Percentiles rank a stretch among this genome's conserved stretches.
Evolutionary conservation across 2,888 invertebrate genomes (phyloP).

Genomic region (Dioctria linearis): DNA sequence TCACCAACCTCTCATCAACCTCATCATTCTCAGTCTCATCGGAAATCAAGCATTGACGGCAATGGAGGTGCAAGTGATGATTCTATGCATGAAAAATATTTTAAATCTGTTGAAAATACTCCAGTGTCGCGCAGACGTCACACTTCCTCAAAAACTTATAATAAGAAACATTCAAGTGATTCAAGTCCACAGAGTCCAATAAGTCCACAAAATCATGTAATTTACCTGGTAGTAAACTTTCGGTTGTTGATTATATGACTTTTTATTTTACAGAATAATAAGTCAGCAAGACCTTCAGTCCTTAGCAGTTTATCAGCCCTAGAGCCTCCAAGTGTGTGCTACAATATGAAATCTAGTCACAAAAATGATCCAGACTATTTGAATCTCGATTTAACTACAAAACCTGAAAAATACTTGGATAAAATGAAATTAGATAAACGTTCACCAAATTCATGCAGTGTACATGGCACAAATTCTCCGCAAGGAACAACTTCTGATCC

Average conservation of each 20-base stretch:
- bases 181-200: constrained; percentile 77
- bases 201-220: constrained; percentile 71
- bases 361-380: constrained; percentile 61
- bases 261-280: constrained; percentile 53
- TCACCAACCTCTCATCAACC: constrained; percentile 62
- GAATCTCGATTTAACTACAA: constrained; percentile 60
- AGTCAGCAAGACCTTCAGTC: constrained; percentile 59
- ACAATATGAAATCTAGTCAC: constrained; percentile 59
- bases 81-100: constrained; percentile 87
- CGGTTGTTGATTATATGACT: neutral
- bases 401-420: constrained; percentile 61
- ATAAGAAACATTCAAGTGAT: constrained; percentile 73
- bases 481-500: constrained; percentile 48
- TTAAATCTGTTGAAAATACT: constrained; percentile 81
- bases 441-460: constrained; percentile 44
- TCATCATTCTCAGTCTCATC: constrained; percentile 41
- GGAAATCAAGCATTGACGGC: constrained; percentile 59
- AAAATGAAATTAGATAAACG: constrained; percentile 61
- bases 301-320: constrained; percentile 58
- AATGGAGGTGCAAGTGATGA: constrained; percentile 78
- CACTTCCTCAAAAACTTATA: constrained; percentile 66
- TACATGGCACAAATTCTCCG: constrained; percentile 52
- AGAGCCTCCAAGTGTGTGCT: constrained; percentile 58
- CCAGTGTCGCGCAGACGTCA: constrained; percentile 75
- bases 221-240: neutral